Base-by-base conservation (phyloP, 2,888 invertebrate genomes). In the Coenonympha arcania region DNA sequence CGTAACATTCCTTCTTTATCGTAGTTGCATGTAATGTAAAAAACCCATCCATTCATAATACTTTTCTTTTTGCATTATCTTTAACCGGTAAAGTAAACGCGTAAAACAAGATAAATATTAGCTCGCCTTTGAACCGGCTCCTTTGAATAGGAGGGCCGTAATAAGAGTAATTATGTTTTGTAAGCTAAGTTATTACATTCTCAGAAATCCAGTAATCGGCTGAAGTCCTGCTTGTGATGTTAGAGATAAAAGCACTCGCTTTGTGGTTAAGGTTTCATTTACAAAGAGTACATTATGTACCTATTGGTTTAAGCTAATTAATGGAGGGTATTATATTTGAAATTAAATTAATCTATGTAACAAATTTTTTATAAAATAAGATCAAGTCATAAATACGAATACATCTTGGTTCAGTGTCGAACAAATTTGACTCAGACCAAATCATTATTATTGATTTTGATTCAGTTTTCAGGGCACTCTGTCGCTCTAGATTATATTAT, bases 91-190 rank as follows among this genome's bases (percentile, higher is more conserved):
- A 20, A 20, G 36, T 5, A n/a, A 11, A 19, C 11, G 11, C n/a
- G n/a, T n/a, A n/a, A n/a, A n/a, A 9, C 5, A 19, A 11, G 20
- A 31, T 13, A 31, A 15, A 6, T 8, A n/a, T 8, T 8, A 15
- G 24, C 5, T 13, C 39, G n/a, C 46, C 20, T 46, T 46, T 37
- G 46, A 46, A 37, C 28, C 13, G 16, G 19, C 26, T 37, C 18
- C n/a, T n/a, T 28, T 15, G 13, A 15, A 43, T 18, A 36, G 18
- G 20, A 9, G n/a, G n/a, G n/a, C n/a, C n/a, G 22, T 39, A 24
- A 39, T 24, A 39, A 39, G 15, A 39, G 39, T 39, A 24, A 39
- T 39, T 39, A 39, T 15, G 22, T 39, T 39, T 22, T 24, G 39
- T 39, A 15, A 39, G n/a, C n/a, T 6, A 20, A 39, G 13, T 15